Base-by-base conservation (phyloP, 2,888 invertebrate species). In the Allophyes oxyacanthae region DNA sequence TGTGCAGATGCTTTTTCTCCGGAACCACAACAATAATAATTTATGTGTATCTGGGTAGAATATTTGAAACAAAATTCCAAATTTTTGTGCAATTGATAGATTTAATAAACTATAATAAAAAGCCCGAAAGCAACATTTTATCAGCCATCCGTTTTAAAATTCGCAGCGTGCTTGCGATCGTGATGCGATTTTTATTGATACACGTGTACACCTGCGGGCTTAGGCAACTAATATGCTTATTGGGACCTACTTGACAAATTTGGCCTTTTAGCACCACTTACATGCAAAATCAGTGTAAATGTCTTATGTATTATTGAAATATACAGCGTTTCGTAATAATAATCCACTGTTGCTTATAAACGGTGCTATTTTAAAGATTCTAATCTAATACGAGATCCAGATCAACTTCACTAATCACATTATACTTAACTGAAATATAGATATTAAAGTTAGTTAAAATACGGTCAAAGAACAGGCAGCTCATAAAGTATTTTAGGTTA, bases 101-200 rank as follows among this genome's bases (percentile, higher is more conserved):
- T n/a, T n/a, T n/a, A n/a, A n/a, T n/a, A n/a, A n/a, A n/a, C n/a
- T n/a, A 3, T n/a, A 1, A 1, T 25, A 11, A 34, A 11, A 25
- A 6, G n/a, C 7, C 11, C 0, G 0, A 8, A 40, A 14, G 43
- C 37, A 45, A 10, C 77, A 81, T 82, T 73, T 79, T 84, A 82
- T 43, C 32, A 25, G 9, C 50, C 52, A 48, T 15, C 8, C 13
- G 26, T 43, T 48, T 62, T 63, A 57, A 64, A 71, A 75, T 64
- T 70, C 69, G 62, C 48, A 46, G 57, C 59, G 51, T 51, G 53
- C 6, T 6, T 57, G 63, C 52, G 58, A 56, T 77, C 80, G 76
- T 83, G 79, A 73, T 74, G 75, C 34, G 54, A 69, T 77, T 83
- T 82, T 82, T 81, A 74, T 81, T 66, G 73, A 72, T 51, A 76